These are phyloP conservation scores for Pagrus major DNA, from an alignment of 2,113 vertebrate species.

Conservation along the genomic window DNA sequence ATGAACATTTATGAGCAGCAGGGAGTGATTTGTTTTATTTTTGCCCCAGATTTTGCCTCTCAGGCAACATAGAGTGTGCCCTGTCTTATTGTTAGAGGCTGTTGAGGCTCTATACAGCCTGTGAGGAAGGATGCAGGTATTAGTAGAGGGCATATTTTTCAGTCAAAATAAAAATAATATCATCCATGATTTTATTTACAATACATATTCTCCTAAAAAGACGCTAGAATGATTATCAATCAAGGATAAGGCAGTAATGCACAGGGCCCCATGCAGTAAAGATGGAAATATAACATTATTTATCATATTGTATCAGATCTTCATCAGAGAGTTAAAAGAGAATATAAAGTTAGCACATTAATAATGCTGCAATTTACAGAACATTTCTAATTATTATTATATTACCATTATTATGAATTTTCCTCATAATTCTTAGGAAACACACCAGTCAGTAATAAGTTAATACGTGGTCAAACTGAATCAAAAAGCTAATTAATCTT, in stretches of 20 bases:
- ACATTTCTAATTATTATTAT: neutral
- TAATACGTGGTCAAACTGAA: neutral
- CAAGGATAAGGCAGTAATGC: neutral
- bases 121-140: too few relatives aligned
- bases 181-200: neutral
- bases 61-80: neutral
- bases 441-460: neutral
- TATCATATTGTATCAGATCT: neutral
- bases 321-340: neutral
- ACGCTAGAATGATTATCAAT: neutral
- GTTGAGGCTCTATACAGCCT: neutral
- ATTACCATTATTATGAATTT: neutral
- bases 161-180: neutral
- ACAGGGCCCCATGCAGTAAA: neutral
- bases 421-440: neutral
- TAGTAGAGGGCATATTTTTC: neutral
- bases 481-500: neutral
- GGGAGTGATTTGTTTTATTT: neutral
- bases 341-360: neutral
- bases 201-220: neutral
- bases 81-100: neutral
- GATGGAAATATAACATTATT: neutral
- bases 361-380: neutral
- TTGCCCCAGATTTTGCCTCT: neutral
- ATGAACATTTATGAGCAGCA: conserved; percentile 9